A percentile compares a stretch with the other conserved stretches of the same genome.
These are phyloP conservation scores for Salminus brasiliensis DNA, from an alignment of 2,113 vertebrate genomes.

Conservation along the genomic window DNA sequence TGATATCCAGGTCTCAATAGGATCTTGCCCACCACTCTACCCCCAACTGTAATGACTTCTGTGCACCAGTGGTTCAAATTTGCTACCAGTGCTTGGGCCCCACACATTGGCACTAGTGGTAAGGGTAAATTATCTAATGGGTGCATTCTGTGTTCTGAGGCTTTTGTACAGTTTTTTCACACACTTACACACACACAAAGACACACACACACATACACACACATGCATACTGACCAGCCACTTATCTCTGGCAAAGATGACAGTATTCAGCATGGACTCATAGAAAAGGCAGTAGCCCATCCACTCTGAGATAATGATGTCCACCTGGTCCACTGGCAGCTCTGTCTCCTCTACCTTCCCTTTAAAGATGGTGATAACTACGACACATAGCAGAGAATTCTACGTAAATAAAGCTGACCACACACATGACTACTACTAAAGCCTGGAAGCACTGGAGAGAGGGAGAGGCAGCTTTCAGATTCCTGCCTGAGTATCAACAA, in stretches of 20 bases:
- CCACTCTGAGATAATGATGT: constrained; percentile 99
- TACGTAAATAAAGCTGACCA: background rate
- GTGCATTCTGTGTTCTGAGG: background rate
- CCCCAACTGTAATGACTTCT: too few relatives aligned
- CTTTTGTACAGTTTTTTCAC: background rate
- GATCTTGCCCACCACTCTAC: too few relatives aligned
- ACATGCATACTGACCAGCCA: constrained; percentile 87
- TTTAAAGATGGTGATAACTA: constrained; percentile 98
- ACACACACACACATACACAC: constrained; percentile 6
- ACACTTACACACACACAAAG: constrained; percentile 7
- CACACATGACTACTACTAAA: background rate
- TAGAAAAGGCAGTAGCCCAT: constrained; percentile 99
- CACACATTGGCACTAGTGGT: too few relatives aligned
- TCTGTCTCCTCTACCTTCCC: constrained; percentile 98
- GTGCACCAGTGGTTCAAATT: too few relatives aligned
- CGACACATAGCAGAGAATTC: constrained; percentile 58
- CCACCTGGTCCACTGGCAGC: constrained; percentile 93
- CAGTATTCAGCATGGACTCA: constrained; percentile 97
- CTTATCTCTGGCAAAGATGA: constrained; percentile 98
- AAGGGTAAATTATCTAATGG: too few relatives aligned
- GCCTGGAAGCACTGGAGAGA: background rate
- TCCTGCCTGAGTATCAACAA: background rate
- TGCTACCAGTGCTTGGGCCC: too few relatives aligned
- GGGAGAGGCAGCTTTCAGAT: background rate
- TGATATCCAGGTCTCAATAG: too few relatives aligned